A percentile compares a stretch with the other conserved stretches of the same genome.
Evolutionary conservation across 2,797 vertebrate species (phyloP).

Genomic region (Craterocephalus amniculus): DNA sequence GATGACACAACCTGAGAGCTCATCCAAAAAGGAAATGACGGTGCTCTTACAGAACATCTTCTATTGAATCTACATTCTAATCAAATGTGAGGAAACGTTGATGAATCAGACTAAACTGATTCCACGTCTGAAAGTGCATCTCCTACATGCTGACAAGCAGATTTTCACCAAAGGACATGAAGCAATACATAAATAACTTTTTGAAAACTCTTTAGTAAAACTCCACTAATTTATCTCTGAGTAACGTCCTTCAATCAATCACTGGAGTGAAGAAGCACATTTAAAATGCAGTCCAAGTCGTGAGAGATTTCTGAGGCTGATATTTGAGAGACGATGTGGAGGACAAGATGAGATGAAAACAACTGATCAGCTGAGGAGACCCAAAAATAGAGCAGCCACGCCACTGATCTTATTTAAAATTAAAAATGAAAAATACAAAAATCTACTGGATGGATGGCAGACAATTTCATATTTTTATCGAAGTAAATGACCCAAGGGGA

Average conservation of each 20-base stretch:
- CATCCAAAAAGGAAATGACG: neutral
- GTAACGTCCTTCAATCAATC: neutral
- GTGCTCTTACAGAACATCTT: neutral
- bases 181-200: neutral
- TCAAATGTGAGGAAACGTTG: neutral
- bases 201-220: neutral
- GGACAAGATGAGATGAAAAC: constrained; percentile 30
- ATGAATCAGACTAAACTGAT: neutral
- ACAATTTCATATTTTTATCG: neutral
- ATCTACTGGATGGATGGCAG: neutral
- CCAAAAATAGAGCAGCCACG: neutral
- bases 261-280: neutral
- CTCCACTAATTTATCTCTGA: neutral
- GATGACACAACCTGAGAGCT: neutral
- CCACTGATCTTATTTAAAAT: neutral
- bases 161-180: neutral
- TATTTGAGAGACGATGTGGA: neutral
- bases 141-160: neutral
- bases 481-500: neutral
- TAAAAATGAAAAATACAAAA: neutral
- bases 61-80: neutral
- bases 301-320: neutral
- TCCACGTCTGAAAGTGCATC: neutral
- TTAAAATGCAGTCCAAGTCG: constrained; percentile 4
- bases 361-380: neutral